Evolutionary conservation across 2,888 invertebrate genomes (phyloP), one percentile per base, ranked within the genome.

Genomic region (Drosophila aldrichi): DNA sequence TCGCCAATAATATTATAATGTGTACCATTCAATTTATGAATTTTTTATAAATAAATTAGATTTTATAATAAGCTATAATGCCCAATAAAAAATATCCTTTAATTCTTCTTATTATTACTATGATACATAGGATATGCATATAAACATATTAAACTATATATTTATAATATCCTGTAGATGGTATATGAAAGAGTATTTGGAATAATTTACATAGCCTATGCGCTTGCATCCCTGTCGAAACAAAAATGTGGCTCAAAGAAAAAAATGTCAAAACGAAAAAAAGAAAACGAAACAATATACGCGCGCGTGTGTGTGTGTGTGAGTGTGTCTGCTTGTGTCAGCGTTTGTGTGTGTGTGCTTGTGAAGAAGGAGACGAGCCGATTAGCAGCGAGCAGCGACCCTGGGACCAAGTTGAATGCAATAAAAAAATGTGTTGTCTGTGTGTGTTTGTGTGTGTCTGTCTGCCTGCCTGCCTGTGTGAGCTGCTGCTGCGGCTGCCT

Each of bases 381-480:
- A 70, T 64, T 71, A 78, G 70, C 81, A 78, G 70, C 81, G 86
- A 70, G 61, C 72, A 78, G 70, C 81, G 88, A 91, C 90, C 90
- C 90, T 90, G 90, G 78, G 74, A 89, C 81, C 83, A 82, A 69
- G 79, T 70, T 79, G 74, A 77, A 75, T 79, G 80, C 89, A 78
- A 81, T 80, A 78, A 69, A 67, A 75, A 70, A 72, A 68, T 58
- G 41, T 61, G 55, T 40, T 49, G 59, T 48, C 40, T 36, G 34
- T 49, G 22, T 48, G 46, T 34, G 46, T 67, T 38, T 56, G 61
- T 57, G 56, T 65, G 46, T 61, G 34, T 59, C 25, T 25, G 25
- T 25, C 25, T 29, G 48, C 41, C 44, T 46, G 61, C 44, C 49
- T 49, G 56, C 56, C 34, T 71, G 79, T 71, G 56, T 67, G 57